Evolutionary conservation across 2,113 vertebrate species (phyloP).

Genomic region (Ammospiza caudacuta): DNA sequence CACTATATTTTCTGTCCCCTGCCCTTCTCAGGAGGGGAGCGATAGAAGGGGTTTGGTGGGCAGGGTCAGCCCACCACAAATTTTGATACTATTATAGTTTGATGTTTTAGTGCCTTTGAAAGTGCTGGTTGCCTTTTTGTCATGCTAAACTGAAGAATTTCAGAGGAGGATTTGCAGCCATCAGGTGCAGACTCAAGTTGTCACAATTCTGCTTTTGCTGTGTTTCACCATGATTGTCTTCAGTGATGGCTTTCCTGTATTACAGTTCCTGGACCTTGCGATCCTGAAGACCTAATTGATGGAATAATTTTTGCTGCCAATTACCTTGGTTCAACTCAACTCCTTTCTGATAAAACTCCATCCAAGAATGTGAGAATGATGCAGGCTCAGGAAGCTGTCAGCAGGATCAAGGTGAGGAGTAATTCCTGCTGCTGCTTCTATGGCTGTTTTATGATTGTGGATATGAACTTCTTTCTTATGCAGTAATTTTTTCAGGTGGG

Average conservation of each 20-base stretch:
- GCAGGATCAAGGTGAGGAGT: slow-evolving; percentile 92
- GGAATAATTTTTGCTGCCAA: slow-evolving; percentile 98
- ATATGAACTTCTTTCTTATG: neutral
- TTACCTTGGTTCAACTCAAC: slow-evolving; percentile 95
- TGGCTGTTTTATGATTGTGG: neutral
- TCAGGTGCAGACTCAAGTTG: neutral
- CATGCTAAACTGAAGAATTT: neutral
- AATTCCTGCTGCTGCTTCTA: neutral
- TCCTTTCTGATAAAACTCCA: slow-evolving; percentile 96
- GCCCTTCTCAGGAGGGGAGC: neutral
- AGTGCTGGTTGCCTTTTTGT: neutral
- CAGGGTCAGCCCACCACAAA: neutral
- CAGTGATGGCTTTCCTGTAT: slow-evolving; percentile 36
- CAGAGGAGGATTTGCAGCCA: neutral
- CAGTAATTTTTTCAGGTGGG: neutral
- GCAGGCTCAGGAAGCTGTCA: slow-evolving; percentile 97
- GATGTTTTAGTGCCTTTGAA: neutral
- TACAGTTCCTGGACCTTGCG: slow-evolving; percentile 95
- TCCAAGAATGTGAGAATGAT: slow-evolving; percentile 98
- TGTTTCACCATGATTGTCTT: neutral
- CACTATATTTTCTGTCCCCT: neutral
- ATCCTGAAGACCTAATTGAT: slow-evolving; percentile 97
- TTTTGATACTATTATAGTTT: neutral
- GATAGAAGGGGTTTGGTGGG: neutral
- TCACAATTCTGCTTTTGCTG: neutral